Evolutionary conservation across 1,140 invertebrate genomes (phyloP).

Genomic region (Tyrophagus putrescentiae): DNA sequence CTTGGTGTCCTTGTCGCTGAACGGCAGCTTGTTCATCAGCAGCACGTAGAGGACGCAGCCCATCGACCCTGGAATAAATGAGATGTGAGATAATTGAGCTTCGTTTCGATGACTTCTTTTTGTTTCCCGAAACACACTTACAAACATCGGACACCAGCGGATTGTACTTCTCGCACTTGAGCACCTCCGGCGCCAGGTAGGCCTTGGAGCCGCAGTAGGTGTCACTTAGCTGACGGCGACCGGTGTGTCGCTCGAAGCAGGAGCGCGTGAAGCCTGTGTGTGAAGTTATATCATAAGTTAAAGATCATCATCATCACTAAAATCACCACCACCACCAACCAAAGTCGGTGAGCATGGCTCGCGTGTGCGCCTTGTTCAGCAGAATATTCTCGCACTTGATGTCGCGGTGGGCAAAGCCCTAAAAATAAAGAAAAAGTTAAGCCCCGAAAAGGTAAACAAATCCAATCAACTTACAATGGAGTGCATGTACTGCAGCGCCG

Average conservation of each 20-base stretch:
- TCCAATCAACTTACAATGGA: not conserved
- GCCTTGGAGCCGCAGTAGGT: constrained; percentile 50
- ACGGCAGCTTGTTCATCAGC: not conserved
- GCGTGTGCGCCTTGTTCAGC: constrained; percentile 43
- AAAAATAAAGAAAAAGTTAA: too few relatives aligned
- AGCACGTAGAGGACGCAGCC: constrained; percentile 12
- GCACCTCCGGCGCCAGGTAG: constrained; percentile 51
- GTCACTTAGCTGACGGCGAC: constrained; percentile 37
- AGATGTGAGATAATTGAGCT: too few relatives aligned
- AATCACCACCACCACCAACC: too few relatives aligned
- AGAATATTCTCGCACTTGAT: constrained; percentile 90
- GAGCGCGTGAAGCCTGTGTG: constrained; percentile 27
- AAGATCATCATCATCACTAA: too few relatives aligned
- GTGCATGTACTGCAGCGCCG: constrained; percentile 15
- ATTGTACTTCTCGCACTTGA: constrained; percentile 42
- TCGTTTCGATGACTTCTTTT: too few relatives aligned
- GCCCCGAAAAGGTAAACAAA: too few relatives aligned
- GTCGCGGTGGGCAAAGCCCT: constrained; percentile 70
- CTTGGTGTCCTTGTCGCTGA: not conserved
- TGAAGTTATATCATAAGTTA: too few relatives aligned
- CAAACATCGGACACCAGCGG: constrained; percentile 48
- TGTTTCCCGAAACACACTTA: too few relatives aligned
- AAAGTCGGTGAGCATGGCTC: constrained; percentile 19
- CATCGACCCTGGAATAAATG: too few relatives aligned
- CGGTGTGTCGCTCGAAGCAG: constrained; percentile 29